Evolutionary conservation across 2,888 invertebrate species (phyloP), one percentile per base, ranked within the genome.

Genomic region (Troilus luridus): DNA sequence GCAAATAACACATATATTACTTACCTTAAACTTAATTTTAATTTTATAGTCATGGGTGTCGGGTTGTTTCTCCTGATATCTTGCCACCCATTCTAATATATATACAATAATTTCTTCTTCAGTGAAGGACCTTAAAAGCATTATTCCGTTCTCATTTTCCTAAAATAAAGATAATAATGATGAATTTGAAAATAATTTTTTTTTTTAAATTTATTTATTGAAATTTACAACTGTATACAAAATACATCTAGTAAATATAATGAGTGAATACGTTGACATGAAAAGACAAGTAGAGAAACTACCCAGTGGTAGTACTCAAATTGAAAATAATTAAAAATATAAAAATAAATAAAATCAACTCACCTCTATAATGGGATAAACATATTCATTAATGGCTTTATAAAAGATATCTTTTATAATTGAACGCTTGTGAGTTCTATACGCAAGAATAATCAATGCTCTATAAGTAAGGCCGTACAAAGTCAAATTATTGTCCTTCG

Each of bases 61-160:
- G 0, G 56, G 9, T n/a, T 54, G 7, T 17, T 72, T 90, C 58
- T 72, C 41, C 19, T 67, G n/a, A 27, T 77, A 90, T 54, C 77
- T 64, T 11, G 72, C 90, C 12, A 90, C 21, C 90, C 90, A 90
- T 58, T 90, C 90, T n/a, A n/a, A 67, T 14, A 90, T 90, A 21
- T 90, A 90, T 14, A 90, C 27, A 77, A 27, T 64, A 21, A 90
- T 90, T 77, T 90, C 90, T 72, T 90, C 90, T 90, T 90, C 90
- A 56, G 77, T 77, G n/a, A 21, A 54, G 1, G 90, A 90, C n/a
- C 17, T 90, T 59, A 90, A 90, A n/a, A 90, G 90, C 11, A 6
- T 64, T 56, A 90, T 77, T 54, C 54, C 64, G 24, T 90, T 77
- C 24, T 90, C 77, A 19, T 72, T 90, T 77, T 5, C 72, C 90